Evolutionary conservation across 2,888 invertebrate genomes (phyloP).

Genomic region (Heterodera filipjevi): DNA sequence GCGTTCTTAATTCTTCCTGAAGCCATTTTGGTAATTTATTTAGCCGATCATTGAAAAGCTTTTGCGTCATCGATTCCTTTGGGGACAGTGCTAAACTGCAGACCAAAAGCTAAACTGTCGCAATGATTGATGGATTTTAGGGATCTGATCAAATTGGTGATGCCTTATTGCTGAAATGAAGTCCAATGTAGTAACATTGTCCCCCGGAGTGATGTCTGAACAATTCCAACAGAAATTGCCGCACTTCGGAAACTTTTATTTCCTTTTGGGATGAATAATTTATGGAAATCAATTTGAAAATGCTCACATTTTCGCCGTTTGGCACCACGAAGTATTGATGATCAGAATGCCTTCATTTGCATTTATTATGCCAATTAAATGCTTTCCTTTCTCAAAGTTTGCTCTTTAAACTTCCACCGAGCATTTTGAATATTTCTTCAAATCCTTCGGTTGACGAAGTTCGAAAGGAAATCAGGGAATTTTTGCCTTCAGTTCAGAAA

Average conservation of each 20-base stretch:
- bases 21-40: neutral
- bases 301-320: conserved; percentile 19
- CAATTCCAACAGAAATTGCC: conserved; percentile 19
- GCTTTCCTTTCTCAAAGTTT: too few species aligned
- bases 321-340: conserved; percentile 26
- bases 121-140: neutral
- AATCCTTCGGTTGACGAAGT: conserved; percentile 20
- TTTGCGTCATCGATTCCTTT: neutral
- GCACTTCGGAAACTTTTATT: neutral
- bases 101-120: conserved; percentile 1
- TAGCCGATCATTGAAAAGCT: neutral
- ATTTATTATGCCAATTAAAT: neutral
- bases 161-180: neutral
- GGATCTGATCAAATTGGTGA: too few species aligned
- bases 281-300: neutral
- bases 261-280: neutral
- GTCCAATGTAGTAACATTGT: conserved; percentile 16
- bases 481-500: too few species aligned
- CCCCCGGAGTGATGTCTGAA: conserved; percentile 17
- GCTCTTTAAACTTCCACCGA: conserved; percentile 3
- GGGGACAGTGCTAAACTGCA: conserved; percentile 7
- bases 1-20: neutral
- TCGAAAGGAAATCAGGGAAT: conserved; percentile 24
- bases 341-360: conserved; percentile 24
- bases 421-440: conserved; percentile 19